Evolutionary conservation across 2,797 vertebrate species (phyloP), one percentile per base, ranked within the genome.

Genomic region (Bovichtus variegatus): DNA sequence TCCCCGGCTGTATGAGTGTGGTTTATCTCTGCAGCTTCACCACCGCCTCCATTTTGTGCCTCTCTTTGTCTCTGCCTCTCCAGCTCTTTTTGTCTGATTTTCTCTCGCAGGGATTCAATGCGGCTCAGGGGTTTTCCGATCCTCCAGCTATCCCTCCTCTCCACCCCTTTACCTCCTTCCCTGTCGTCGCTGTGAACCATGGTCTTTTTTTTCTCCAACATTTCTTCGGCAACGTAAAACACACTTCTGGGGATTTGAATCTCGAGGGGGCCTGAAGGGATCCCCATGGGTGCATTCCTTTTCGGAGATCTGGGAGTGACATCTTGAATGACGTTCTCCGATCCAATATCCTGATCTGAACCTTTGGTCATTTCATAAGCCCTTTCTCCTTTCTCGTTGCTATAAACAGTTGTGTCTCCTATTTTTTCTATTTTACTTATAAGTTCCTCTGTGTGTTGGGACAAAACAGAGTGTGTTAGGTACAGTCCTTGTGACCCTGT

Each of bases 71-170:
- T 90, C 72, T 27, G 50, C 41, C 41, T 88, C 79, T 92, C 88
- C 38, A 81, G 63, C 75, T 93, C 93, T 40, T 59, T 86, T 71
- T 94, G 93, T 12, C 89, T 75, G 29, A 94, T 95, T 75, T 89
- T 93, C 78, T 95, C 92, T 73, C 86, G 87, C 43, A 95, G 75
- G 64, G 94, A 95, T 90, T 96, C 94, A 0, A 95, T 87, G 25
- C 92, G 92, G 63, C 93, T 95, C 78, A 95, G 23, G 19, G 92
- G 90, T 77, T 93, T 93, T 0, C 92, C 93, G 0, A 91, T 69
- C 68, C 92, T 94, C 93, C 93, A 95, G 80, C 94, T 95, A 7
- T 92, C 90, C 72, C 86, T 90, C 71, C 89, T 91, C 59, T 94
- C 92, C 0, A 91, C 74, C 34, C 54, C 78, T 66, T 13, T 79